Evolutionary conservation across 2,797 vertebrate species (phyloP).

Genomic region (Lacerta viridis): DNA sequence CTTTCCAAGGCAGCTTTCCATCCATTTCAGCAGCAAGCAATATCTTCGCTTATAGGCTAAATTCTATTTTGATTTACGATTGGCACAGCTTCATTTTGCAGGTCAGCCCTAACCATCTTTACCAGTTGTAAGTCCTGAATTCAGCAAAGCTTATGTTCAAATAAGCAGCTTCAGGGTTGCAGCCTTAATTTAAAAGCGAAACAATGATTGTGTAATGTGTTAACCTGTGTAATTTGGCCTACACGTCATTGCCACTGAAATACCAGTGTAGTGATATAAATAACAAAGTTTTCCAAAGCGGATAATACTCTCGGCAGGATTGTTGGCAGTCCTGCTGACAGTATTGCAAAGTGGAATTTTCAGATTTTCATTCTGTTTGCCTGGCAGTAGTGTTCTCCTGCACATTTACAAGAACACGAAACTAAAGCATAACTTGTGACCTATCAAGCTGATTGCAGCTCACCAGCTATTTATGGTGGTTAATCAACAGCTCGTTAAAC

Average conservation of each 20-base stretch:
- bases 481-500: slow-evolving; percentile 34
- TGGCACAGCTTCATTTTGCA: slow-evolving; percentile 29
- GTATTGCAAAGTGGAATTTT: slow-evolving; percentile 55
- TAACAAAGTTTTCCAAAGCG: slow-evolving; percentile 46
- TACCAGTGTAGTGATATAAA: slow-evolving; percentile 48
- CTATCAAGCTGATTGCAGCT: slow-evolving; percentile 5
- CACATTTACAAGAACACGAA: not conserved
- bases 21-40: slow-evolving; percentile 34
- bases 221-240: slow-evolving; percentile 54
- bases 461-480: not conserved
- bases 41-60: slow-evolving; percentile 35
- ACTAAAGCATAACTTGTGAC: slow-evolving; percentile 18
- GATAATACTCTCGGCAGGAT: not conserved
- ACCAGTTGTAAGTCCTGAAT: not conserved
- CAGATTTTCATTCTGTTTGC: slow-evolving; percentile 35
- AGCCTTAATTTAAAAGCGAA: slow-evolving; percentile 28
- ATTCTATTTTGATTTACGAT: slow-evolving; percentile 54
- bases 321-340: slow-evolving; percentile 40
- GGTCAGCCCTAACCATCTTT: not conserved
- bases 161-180: slow-evolving; percentile 2
- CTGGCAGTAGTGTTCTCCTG: slow-evolving; percentile 3
- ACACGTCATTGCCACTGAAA: slow-evolving; percentile 45
- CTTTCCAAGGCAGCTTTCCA: slow-evolving; percentile 42
- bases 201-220: slow-evolving; percentile 47
- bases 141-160: not conserved